Evolutionary conservation across 2,797 vertebrate genomes (phyloP), one percentile per base, ranked within the genome.

Genomic region (Valencia hispanica): DNA sequence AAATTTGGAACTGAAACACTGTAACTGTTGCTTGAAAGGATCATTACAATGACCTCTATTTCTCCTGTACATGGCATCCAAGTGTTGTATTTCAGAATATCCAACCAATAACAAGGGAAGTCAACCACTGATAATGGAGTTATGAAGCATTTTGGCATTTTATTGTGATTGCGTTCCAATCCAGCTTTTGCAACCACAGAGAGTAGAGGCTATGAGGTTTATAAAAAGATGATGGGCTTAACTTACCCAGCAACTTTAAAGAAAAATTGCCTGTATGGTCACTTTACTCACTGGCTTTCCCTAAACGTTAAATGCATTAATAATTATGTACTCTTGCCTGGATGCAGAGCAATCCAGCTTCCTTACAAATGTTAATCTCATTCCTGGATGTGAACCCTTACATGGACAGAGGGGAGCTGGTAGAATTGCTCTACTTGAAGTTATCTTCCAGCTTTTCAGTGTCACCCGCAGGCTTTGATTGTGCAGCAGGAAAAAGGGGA

Each of bases 211-310:
- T 79, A 30, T 78, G 55, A 80, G 75, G 74, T 34, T 70, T 81
- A 84, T 75, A 70, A 80, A 68, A 53, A 34, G n/a, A 65, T 75
- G 61, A 73, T 57, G 72, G 65, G 51, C 61, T 76, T 15, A 83
- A 79, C 22, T 84, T 47, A 73, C 41, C 78, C 32, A 70, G 77
- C 66, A 78, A 93, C 91, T 94, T 94, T 93, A 91, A 80, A 84
- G 55, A 79, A 75, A 72, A 88, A 83, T 77, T 73, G 83, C 79
- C 76, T 81, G 68, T 78, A 74, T 55, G 78, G 76, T 81, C 78
- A 76, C 78, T 77, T 82, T 47, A 79, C 86, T 86, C 83, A 75
- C 76, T 90, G 91, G 80, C 85, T 79, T 82, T 36, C 83, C 83
- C 79, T 81, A 84, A 84, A 76, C 78, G 65, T 87, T 74, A 71